phyloP scores from a whole-genome alignment of 1,140 invertebrate species.

The Neodiprion lecontei region DNA sequence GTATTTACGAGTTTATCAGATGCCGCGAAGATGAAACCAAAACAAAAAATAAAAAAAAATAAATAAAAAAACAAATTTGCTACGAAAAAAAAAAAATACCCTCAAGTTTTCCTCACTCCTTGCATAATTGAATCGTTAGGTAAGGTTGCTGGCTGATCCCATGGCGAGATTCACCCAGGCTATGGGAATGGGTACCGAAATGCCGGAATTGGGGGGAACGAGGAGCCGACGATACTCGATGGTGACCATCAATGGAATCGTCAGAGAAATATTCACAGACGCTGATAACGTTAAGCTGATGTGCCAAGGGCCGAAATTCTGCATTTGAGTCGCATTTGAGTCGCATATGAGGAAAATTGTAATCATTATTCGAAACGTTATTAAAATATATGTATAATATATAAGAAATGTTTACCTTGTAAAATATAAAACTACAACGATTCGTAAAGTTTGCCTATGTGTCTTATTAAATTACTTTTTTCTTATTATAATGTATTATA shows the following conservation, averaged over 20 bases:
- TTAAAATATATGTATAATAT: background rate
- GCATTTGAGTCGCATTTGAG: background rate
- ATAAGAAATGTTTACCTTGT: too few relatives aligned
- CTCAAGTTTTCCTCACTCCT: too few relatives aligned
- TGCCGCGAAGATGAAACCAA: too few relatives aligned
- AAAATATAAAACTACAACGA: too few relatives aligned
- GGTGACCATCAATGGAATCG: slow-evolving; percentile 63
- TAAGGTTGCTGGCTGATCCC: slow-evolving; percentile 67
- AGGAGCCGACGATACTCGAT: slow-evolving; percentile 64
- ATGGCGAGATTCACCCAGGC: slow-evolving; percentile 62
- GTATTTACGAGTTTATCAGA: too few relatives aligned
- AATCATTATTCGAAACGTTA: background rate
- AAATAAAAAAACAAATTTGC: too few relatives aligned
- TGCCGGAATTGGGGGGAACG: slow-evolving; percentile 60
- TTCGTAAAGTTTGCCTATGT: too few relatives aligned
- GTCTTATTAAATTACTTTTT: background rate
- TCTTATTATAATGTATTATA: background rate
- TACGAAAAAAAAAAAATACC: too few relatives aligned
- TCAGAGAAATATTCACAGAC: slow-evolving; percentile 31
- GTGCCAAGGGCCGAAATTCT: slow-evolving; percentile 17
- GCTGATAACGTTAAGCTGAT: slow-evolving; percentile 10
- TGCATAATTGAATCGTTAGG: slow-evolving; percentile 35
- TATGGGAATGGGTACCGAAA: slow-evolving; percentile 60
- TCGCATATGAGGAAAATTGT: background rate
- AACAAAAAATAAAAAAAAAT: too few relatives aligned